These are phyloP conservation scores for Dynastes hyllus DNA, from an alignment of 2,888 invertebrate genomes.

Conservation along the genomic window DNA sequence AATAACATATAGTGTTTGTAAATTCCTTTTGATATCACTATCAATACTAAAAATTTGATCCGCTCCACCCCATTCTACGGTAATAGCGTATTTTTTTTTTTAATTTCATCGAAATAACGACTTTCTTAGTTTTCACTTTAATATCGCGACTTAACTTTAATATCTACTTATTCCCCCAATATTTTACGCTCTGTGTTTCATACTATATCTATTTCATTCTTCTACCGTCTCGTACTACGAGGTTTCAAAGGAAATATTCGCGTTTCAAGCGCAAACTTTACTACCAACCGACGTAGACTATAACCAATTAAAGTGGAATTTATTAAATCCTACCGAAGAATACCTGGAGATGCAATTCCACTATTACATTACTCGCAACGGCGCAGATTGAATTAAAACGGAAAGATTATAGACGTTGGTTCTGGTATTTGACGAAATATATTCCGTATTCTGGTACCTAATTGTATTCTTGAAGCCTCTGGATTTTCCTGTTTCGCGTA, in stretches of 20 bases:
- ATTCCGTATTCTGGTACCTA: too few species aligned
- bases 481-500: too few species aligned
- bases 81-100: too few species aligned
- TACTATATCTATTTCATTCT: not conserved
- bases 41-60: too few species aligned
- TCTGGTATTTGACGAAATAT: too few species aligned
- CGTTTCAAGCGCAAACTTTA: not conserved
- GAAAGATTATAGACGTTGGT: too few species aligned
- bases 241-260: not conserved
- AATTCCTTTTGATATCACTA: too few species aligned
- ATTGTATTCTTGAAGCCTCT: too few species aligned
- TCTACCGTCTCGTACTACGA: not conserved
- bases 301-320: slow-evolving; percentile 14
- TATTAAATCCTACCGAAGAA: slow-evolving; percentile 15
- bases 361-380: not conserved
- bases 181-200: not conserved
- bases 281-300: not conserved
- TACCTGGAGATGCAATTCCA: slow-evolving; percentile 1
- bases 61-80: too few species aligned
- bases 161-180: not conserved
- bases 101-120: too few species aligned
- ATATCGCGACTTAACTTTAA: not conserved
- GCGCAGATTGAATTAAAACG: too few species aligned
- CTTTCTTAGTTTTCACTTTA: slow-evolving; percentile 17
- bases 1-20: too few species aligned